Evolutionary conservation across 2,888 invertebrate genomes (phyloP).

Genomic region (Galerucella calmariensis): DNA sequence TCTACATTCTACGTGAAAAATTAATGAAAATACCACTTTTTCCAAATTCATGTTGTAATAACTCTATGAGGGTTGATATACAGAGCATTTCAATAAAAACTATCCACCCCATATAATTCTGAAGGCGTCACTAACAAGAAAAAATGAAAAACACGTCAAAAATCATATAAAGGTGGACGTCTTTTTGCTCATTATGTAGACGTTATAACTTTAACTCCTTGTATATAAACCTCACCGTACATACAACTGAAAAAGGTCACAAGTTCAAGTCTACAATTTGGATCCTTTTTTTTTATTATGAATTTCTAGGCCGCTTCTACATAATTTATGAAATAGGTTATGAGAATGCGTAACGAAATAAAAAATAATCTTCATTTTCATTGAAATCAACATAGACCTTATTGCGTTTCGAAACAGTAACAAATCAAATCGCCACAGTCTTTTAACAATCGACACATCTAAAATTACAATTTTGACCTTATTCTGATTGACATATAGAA

Average conservation of each 20-base stretch:
- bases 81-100: no score
- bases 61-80: no score
- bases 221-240: neutral
- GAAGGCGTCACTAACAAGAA: no score
- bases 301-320: conserved; percentile 1
- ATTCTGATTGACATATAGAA: conserved; percentile 36
- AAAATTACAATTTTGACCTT: conserved; percentile 45
- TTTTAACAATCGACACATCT: conserved; percentile 36
- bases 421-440: conserved; percentile 17
- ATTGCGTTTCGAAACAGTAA: conserved; percentile 19
- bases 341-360: neutral
- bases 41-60: no score
- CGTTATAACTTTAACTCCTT: no score
- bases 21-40: no score
- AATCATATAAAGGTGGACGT: no score
- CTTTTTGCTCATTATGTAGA: no score
- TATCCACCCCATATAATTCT: no score
- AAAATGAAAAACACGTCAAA: no score
- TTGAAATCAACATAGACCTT: conserved; percentile 9
- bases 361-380: conserved; percentile 10
- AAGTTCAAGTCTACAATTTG: conserved; percentile 9
- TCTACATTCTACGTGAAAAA: no score
- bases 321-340: conserved; percentile 7
- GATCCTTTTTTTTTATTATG: neutral
- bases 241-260: conserved; percentile 5